A percentile compares a stretch with the other conserved stretches of the same genome.
phyloP scores from a whole-genome alignment of 2,113 vertebrate genomes.

The Tychaedon coryphoeus region DNA sequence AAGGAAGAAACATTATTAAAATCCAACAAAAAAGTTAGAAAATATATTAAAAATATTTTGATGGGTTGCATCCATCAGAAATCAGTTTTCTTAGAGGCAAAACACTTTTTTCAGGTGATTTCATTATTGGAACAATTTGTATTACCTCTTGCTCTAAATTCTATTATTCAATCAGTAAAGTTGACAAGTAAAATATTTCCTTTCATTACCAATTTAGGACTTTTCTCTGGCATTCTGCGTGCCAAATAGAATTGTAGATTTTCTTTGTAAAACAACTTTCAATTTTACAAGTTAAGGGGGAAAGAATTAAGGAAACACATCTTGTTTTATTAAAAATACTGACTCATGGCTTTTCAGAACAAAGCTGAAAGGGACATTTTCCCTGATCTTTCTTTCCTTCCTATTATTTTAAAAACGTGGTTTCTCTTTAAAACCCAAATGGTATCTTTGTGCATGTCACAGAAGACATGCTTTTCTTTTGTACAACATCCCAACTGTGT shows the following conservation, averaged over 20 bases:
- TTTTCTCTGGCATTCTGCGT: not conserved
- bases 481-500: not conserved
- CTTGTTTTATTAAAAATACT: slow-evolving; percentile 2
- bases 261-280: not conserved
- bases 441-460: not conserved
- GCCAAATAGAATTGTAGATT: not conserved
- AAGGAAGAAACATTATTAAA: not conserved
- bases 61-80: not conserved
- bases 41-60: not conserved
- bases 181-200: slow-evolving; percentile 14
- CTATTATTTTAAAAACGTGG: not conserved
- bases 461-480: not conserved
- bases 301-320: not conserved
- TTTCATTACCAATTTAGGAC: not conserved
- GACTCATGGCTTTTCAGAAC: not conserved
- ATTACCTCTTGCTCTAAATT: slow-evolving; percentile 19
- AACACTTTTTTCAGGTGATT: not conserved
- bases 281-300: not conserved
- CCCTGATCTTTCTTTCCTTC: not conserved
- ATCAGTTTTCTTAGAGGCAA: not conserved
- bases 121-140: slow-evolving; percentile 5
- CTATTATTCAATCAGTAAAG: not conserved
- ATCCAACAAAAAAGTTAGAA: not conserved
- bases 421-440: not conserved
- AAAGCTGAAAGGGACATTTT: not conserved